Conservation (phyloP, 2,888 invertebrate species). For the Frankliniella fusca region DNA sequence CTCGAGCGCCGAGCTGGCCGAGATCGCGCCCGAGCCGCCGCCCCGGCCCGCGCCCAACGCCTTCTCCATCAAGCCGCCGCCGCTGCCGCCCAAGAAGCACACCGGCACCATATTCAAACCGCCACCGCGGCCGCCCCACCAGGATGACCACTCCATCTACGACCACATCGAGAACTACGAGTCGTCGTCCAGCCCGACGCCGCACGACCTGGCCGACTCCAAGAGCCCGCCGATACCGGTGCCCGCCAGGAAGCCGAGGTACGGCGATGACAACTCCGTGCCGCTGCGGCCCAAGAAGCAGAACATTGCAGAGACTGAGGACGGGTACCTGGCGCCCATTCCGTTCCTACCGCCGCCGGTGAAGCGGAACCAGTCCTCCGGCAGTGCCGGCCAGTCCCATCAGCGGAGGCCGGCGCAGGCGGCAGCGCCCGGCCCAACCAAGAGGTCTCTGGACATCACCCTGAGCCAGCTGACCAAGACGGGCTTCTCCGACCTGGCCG, state of each 20-base stretch:
- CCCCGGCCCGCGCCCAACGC: conserved; percentile 60
- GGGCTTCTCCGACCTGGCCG: conserved; percentile 74
- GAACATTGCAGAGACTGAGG: conserved; percentile 40
- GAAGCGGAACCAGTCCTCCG: conserved; percentile 42
- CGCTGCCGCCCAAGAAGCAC: conserved; percentile 67
- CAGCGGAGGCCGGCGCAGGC: neutral
- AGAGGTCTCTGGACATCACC: conserved; percentile 65
- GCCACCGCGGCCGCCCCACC: conserved; percentile 61
- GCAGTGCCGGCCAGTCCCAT: conserved; percentile 34
- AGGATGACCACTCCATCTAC: conserved; percentile 52
- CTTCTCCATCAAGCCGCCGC: conserved; percentile 62
- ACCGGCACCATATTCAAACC: conserved; percentile 58
- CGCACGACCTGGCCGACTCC: conserved; percentile 41
- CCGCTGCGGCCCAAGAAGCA: conserved; percentile 49
- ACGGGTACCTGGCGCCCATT: conserved; percentile 61
- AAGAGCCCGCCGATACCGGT: conserved; percentile 59
- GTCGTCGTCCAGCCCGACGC: conserved; percentile 41
- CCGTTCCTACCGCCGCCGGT: conserved; percentile 53
- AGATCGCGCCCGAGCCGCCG: conserved; percentile 60
- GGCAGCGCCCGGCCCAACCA: conserved; percentile 35
- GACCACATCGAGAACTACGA: conserved; percentile 54
- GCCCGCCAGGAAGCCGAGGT: conserved; percentile 55
- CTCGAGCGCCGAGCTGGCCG: conserved; percentile 46
- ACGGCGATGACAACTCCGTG: conserved; percentile 47
- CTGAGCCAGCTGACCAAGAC: conserved; percentile 76